Base-by-base conservation (phyloP, 2,113 vertebrate species). In the Cyanoliseus patagonus region DNA sequence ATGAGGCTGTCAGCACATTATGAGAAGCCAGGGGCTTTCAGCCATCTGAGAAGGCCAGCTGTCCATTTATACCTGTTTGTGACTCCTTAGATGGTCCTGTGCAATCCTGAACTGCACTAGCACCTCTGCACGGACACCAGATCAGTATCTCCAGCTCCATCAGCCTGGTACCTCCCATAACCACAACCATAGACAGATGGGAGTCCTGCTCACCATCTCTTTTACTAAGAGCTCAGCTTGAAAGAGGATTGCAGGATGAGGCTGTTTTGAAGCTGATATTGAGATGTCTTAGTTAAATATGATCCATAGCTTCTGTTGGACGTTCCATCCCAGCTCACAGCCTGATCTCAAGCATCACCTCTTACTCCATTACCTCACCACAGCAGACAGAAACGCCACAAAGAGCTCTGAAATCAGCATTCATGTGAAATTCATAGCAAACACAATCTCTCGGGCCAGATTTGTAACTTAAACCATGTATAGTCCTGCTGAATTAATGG, bases 131-230 rank as follows among this genome's bases (percentile, higher is more conserved):
- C 4, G 11, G 67, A 23, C 22, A 23, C 10, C 49, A n/a, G 44
- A 70, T 57, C 57, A 15, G 18, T 33, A 41, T 44, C 25, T 72
- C 25, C 51, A 61, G 16, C 18, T 24, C 39, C 30, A 13, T 35
- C 39, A 10, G n/a, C 37, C 53, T n/a, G 31, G 25, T 30, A 73
- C 13, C 18, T 86, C 44, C 31, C 11, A 11, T 13, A 22, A 15
- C 5, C 25, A 61, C 13, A 9, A 16, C n/a, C 22, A 52, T 0
- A 7, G 22, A 61, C 11, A 69, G 2, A 4, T 0, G 7, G 3
- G 9, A 4, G 3, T 31, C 24, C 30, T 10, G 7, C 8, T 76
- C 41, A 5, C 18, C 3, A 1, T 7, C 5, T 33, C 6, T 57
- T 77, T 69, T 16, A 24, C 13, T 69, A 62, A 70, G 16, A 59